A percentile compares a stretch with the other conserved stretches of the same genome.
Conservation (phyloP, 2,888 invertebrate species). For the Tillus elongatus region DNA sequence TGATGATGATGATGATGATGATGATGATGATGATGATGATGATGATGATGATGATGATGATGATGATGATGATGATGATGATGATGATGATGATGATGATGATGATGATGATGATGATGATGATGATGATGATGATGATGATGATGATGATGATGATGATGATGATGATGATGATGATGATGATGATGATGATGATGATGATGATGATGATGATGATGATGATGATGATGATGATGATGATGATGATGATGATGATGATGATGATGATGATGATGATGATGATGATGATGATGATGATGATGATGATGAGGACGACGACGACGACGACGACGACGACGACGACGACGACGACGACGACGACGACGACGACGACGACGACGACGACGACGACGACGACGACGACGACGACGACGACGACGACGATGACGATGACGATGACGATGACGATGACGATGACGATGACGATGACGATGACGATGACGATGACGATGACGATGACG, state of each 20-base stretch:
- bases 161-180: neutral
- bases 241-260: neutral
- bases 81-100: constrained; percentile 1
- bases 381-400: neutral
- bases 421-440: neutral
- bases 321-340: neutral
- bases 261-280: neutral
- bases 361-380: neutral
- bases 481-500: too few species aligned
- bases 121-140: neutral
- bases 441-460: neutral
- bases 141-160: neutral
- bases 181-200: neutral
- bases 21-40: neutral
- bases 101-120: neutral
- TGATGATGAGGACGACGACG: too few species aligned
- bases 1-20: neutral
- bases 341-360: neutral
- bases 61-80: neutral
- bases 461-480: neutral
- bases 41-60: neutral
- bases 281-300: constrained; percentile 2
- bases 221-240: neutral
- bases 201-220: neutral
- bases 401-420: neutral